phyloP scores from a whole-genome alignment of 2,888 invertebrate genomes.

The Nasonovia ribisnigri region DNA sequence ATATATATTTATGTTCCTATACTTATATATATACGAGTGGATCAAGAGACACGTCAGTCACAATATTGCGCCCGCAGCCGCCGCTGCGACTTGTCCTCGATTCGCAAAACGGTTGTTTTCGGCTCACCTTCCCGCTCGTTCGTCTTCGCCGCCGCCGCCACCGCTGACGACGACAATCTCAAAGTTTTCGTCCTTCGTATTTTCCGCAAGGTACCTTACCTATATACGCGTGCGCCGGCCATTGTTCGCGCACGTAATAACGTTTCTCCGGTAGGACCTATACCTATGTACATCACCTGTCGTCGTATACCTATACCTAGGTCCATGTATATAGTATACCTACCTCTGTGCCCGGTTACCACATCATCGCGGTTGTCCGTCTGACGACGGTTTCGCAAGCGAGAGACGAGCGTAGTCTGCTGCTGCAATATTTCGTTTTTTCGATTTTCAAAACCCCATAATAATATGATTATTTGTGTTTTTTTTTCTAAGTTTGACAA shows the following conservation, averaged over 20 bases:
- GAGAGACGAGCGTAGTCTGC: neutral
- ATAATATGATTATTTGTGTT: neutral
- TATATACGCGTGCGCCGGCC: neutral
- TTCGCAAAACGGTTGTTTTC: slow-evolving; percentile 21
- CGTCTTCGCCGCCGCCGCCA: neutral
- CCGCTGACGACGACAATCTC: slow-evolving; percentile 7
- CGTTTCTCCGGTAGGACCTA: neutral
- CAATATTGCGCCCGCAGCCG: slow-evolving; percentile 24
- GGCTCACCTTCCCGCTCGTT: neutral
- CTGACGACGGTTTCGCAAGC: neutral
- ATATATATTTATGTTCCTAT: too few relatives aligned
- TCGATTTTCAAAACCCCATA: neutral
- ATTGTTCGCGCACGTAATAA: neutral
- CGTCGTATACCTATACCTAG: neutral
- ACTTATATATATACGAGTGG: neutral
- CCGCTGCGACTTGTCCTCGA: slow-evolving; percentile 52
- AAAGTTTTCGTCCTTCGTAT: slow-evolving; percentile 48
- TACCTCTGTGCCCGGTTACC: too few relatives aligned
- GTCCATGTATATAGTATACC: too few relatives aligned
- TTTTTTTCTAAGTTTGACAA: neutral
- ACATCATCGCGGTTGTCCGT: neutral
- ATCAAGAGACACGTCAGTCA: slow-evolving; percentile 18
- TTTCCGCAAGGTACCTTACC: neutral
- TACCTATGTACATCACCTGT: neutral
- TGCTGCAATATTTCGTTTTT: neutral